Percentiles rank a stretch among this genome's conserved stretches.
Conservation (phyloP, 2,888 invertebrate genomes). For the Calameuta pallipes region DNA sequence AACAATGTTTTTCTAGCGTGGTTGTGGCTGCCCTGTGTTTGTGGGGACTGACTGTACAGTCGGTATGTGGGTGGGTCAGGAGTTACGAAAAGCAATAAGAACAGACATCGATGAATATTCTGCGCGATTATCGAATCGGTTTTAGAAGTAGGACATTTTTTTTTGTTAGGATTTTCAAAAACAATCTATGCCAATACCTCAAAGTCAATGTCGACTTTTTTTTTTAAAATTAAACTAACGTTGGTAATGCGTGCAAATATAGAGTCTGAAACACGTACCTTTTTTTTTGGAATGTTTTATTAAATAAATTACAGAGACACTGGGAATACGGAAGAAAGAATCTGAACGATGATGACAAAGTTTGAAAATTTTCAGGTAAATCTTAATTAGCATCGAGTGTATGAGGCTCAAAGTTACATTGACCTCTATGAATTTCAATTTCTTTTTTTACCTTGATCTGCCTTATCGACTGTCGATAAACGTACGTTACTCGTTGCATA, state of each 20-base stretch:
- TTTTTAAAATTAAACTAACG: not conserved
- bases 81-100: not conserved
- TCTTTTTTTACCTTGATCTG: not conserved
- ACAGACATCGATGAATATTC: not conserved
- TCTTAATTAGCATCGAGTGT: too few relatives aligned
- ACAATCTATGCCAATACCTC: not conserved
- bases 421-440: not conserved
- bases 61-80: not conserved
- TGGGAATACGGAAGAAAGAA: not conserved
- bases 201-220: not conserved
- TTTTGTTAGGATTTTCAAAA: not conserved
- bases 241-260: not conserved
- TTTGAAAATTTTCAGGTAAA: not conserved
- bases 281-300: not conserved
- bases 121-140: not conserved
- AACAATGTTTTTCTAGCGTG: not conserved
- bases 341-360: not conserved
- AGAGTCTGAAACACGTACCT: not conserved
- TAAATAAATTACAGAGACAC: not conserved
- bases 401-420: not conserved
- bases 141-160: not conserved
- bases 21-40: not conserved
- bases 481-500: not conserved
- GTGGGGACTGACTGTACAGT: not conserved
- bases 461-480: not conserved